Evolutionary conservation across 1,140 invertebrate genomes (phyloP).

Genomic region (Drosophila lowei): DNA sequence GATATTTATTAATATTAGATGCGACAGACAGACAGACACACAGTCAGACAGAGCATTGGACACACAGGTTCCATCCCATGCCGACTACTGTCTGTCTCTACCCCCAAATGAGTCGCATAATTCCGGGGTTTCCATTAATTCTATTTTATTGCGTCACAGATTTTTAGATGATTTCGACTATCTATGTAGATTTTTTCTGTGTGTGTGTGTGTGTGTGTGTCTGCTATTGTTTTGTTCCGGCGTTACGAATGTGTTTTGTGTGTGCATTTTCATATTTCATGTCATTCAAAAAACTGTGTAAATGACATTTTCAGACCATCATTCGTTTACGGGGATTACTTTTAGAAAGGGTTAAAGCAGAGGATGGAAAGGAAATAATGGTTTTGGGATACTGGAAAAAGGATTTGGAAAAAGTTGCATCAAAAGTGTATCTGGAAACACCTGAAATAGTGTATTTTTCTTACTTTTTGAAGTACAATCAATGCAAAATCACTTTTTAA

Average conservation of each 20-base stretch:
- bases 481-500: neutral
- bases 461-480: too few relatives aligned
- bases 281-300: conserved; percentile 41
- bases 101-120: conserved; percentile 60
- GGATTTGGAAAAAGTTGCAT: neutral
- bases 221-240: conserved; percentile 21
- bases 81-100: conserved; percentile 9
- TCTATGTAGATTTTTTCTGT: conserved; percentile 14
- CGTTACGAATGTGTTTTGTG: neutral
- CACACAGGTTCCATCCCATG: conserved; percentile 10
- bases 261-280: conserved; percentile 51
- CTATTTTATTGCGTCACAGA: conserved; percentile 77
- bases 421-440: too few relatives aligned
- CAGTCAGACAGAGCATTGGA: conserved; percentile 33
- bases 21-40: conserved; percentile 52
- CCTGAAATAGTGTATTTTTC: too few relatives aligned
- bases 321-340: conserved; percentile 7
- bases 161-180: conserved; percentile 66
- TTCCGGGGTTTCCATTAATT: conserved; percentile 71
- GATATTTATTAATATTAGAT: conserved; percentile 82
- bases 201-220: conserved; percentile 3
- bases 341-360: neutral
- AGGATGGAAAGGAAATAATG: neutral
- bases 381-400: neutral
- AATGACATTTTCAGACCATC: conserved; percentile 16